Evolutionary conservation across 2,888 invertebrate species (phyloP), one percentile per base, ranked within the genome.

Genomic region (Coelopa pilipes): DNA sequence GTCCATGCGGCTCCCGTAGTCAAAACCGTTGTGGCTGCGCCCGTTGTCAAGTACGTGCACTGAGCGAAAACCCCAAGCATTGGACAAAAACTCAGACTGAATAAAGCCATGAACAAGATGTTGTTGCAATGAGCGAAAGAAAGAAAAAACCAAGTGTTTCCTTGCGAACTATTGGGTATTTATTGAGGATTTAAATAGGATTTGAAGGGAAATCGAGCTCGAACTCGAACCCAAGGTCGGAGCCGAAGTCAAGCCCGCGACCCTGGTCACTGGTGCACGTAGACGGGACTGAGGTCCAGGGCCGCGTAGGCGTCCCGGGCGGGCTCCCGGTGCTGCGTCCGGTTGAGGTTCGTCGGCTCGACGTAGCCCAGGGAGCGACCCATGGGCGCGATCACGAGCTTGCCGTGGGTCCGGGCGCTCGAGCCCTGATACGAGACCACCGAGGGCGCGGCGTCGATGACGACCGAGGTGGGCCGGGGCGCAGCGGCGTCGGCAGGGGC

Each of bases 321-420:
- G 21, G 78, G 79, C 5, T 77, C 79, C 4, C 81, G 79, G 60
- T 79, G 80, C 1, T 83, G 79, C 0, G 85, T 85, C 7, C 80
- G 81, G 78, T 85, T 85, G 1, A 85, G 78, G 76, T 85, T 82
- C 5, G 82, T 82, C 3, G 84, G 85, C 60, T 83, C 83, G 47
- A 85, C 83, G 77, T 84, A 85, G 59, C 84, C 84, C 73, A 85
- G 24, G 0, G 84, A 78, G 17, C 84, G 82, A 11, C 84, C 84
- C 80, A 85, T 85, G n/a, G 84, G 85, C 21, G 84, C 83, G 9
- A 85, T 82, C 1, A 85, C 85, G 45, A 85, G 82, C 46, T 84
- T 82, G n/a, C 85, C 83, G 72, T 82, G 82, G 10, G 83, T 79
- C 12, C 21, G 34, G 66, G 84, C 83, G 2, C 83, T 82, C 3